A percentile compares a stretch with the other conserved stretches of the same genome.
phyloP scores from a whole-genome alignment of 1,140 invertebrate species.

The Papilio helenus region DNA sequence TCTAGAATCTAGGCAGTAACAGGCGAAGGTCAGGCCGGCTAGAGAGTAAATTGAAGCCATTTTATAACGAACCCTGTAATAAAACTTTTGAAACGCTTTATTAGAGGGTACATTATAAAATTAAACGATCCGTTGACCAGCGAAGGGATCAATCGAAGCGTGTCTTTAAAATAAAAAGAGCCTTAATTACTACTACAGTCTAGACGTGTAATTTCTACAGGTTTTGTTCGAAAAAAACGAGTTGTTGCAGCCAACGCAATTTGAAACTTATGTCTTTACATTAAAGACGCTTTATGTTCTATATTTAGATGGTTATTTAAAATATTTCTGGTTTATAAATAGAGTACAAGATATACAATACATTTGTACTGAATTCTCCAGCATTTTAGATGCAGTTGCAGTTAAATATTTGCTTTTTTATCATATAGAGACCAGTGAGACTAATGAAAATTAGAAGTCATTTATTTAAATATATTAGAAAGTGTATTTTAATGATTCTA shows the following conservation, averaged over 20 bases:
- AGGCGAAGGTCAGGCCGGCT: slow-evolving; percentile 30
- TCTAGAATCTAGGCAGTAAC: slow-evolving; percentile 32
- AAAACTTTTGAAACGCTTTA: slow-evolving; percentile 26
- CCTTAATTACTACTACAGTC: slow-evolving; percentile 7
- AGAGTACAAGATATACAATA: not conserved
- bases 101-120: slow-evolving; percentile 31
- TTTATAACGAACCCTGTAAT: slow-evolving; percentile 3
- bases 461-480: not conserved
- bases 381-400: not conserved
- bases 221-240: not conserved
- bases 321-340: not conserved
- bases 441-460: not conserved
- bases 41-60: slow-evolving; percentile 27
- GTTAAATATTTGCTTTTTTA: not conserved
- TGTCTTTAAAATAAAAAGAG: slow-evolving; percentile 23
- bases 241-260: not conserved
- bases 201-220: not conserved
- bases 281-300: not conserved
- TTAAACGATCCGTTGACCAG: slow-evolving; percentile 22
- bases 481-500: not conserved
- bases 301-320: not conserved
- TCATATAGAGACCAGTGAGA: not conserved
- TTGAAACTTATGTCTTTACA: not conserved
- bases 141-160: slow-evolving; percentile 15
- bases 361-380: not conserved